Conservation (phyloP, 2,113 vertebrate species). For the Gopherus evgoodei region DNA sequence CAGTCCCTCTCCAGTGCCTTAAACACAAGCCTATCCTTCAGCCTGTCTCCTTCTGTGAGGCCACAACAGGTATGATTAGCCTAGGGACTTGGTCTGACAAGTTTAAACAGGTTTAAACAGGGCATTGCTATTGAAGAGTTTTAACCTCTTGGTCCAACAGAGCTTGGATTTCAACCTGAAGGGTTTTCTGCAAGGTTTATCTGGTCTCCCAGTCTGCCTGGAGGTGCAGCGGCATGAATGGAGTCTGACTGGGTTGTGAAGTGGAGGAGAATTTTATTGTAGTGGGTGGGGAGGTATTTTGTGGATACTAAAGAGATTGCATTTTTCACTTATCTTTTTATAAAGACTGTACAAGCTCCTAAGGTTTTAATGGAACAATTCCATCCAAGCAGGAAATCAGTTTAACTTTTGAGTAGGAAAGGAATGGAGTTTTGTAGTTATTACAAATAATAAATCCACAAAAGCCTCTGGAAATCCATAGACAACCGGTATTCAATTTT, state of each 20-base stretch:
- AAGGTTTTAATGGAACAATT: not conserved
- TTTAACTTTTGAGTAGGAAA: constrained; percentile 23
- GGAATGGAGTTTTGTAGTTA: not conserved
- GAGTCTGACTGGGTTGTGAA: not conserved
- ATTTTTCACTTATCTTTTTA: not conserved
- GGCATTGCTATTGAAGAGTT: not conserved
- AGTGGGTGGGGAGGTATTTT: not conserved
- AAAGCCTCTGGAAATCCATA: not conserved
- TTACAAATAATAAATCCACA: not conserved
- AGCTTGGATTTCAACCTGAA: not conserved
- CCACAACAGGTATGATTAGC: not conserved
- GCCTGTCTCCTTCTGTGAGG: constrained; percentile 1
- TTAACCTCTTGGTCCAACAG: not conserved
- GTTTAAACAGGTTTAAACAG: not conserved
- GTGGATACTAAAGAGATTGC: not conserved
- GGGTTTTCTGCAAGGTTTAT: not conserved
- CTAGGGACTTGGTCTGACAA: not conserved
- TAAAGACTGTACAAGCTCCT: not conserved
- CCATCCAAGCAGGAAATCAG: constrained; percentile 8
- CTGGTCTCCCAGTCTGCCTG: not conserved
- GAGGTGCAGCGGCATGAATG: not conserved
- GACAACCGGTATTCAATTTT: not conserved
- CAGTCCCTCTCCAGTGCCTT: constrained; percentile 46
- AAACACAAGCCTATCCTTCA: constrained; percentile 60
- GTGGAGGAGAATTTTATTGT: not conserved